phyloP scores from a whole-genome alignment of 2,888 invertebrate genomes.

The Mythimna pallens region DNA sequence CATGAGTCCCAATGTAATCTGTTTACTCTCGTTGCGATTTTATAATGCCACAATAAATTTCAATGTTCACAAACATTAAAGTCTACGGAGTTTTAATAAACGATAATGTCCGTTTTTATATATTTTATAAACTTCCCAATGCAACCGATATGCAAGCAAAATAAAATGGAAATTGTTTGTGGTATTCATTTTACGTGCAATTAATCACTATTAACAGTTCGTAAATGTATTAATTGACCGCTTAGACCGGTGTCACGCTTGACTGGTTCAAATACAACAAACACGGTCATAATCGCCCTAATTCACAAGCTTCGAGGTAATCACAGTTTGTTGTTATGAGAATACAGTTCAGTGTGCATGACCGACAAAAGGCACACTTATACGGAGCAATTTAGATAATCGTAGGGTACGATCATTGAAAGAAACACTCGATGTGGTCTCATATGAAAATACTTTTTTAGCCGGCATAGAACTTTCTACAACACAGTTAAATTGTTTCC shows the following conservation, averaged over 20 bases:
- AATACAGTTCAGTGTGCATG: background rate
- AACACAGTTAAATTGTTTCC: background rate
- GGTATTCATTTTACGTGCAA: slow-evolving; percentile 7
- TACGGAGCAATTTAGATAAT: background rate
- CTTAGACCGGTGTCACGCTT: background rate
- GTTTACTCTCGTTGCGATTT: slow-evolving; percentile 50
- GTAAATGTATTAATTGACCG: slow-evolving; percentile 18
- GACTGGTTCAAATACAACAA: slow-evolving; percentile 21
- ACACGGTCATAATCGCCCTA: slow-evolving; percentile 15
- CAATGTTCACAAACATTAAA: slow-evolving; percentile 48
- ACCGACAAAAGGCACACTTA: background rate
- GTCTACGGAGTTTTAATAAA: slow-evolving; percentile 38
- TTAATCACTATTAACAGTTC: slow-evolving; percentile 22
- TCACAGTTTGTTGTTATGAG: slow-evolving; percentile 11
- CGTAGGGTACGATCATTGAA: background rate
- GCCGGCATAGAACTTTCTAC: background rate
- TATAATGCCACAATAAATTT: slow-evolving; percentile 51
- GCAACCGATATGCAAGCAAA: slow-evolving; percentile 21
- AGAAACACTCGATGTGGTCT: too few relatives aligned
- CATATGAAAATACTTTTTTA: too few relatives aligned
- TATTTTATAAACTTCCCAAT: slow-evolving; percentile 30
- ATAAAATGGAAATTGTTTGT: slow-evolving; percentile 15
- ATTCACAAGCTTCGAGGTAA: slow-evolving; percentile 9
- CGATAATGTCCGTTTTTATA: slow-evolving; percentile 19
- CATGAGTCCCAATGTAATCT: slow-evolving; percentile 46